Conservation (phyloP, 2,797 vertebrate species). For the Sylvilagus floridanus region DNA sequence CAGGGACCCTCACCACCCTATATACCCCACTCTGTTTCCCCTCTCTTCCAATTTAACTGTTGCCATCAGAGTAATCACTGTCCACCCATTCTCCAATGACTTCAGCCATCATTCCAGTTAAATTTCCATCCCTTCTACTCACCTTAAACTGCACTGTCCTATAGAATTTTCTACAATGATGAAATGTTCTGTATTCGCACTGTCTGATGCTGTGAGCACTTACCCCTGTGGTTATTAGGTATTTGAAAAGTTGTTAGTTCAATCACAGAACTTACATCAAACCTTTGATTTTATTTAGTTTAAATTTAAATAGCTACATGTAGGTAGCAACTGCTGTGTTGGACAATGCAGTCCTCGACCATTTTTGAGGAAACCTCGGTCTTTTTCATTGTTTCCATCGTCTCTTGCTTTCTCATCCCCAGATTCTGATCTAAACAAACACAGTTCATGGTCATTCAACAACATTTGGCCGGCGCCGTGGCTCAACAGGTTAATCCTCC, state of each 20-base stretch:
- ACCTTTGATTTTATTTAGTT: constrained; percentile 15
- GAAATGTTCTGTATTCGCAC: background rate
- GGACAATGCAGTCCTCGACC: background rate
- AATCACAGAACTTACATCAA: background rate
- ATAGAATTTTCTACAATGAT: background rate
- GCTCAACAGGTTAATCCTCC: too few relatives aligned
- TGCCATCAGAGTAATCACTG: background rate
- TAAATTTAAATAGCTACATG: background rate
- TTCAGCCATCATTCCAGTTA: background rate
- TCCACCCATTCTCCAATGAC: background rate
- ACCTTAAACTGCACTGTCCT: background rate
- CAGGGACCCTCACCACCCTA: background rate
- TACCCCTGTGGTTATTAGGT: background rate
- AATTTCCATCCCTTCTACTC: background rate
- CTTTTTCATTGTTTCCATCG: background rate
- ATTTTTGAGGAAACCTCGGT: background rate
- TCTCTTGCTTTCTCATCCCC: background rate
- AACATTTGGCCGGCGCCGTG: too few relatives aligned
- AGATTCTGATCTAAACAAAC: background rate
- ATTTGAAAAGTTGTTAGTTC: background rate
- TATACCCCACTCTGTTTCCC: background rate
- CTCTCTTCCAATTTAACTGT: background rate
- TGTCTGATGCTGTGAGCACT: background rate
- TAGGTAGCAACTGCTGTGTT: background rate
- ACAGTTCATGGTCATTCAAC: background rate